These are phyloP conservation scores for Anodontia alba DNA, from an alignment of 2,888 invertebrate genomes.

Conservation along the genomic window DNA sequence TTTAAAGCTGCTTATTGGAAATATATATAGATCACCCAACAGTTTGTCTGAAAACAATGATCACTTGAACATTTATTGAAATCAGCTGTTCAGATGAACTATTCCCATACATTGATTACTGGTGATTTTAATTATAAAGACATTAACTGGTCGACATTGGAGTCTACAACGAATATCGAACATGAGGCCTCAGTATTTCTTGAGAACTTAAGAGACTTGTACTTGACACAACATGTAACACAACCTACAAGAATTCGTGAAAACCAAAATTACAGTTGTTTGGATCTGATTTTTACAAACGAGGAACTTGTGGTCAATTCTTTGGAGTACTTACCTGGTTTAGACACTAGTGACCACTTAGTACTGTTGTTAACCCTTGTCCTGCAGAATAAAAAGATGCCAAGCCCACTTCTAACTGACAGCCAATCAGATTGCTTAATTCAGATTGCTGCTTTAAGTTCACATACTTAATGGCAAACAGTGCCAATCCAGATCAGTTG, in stretches of 20 bases:
- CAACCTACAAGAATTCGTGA: conserved; percentile 17
- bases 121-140: conserved; percentile 15
- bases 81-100: neutral
- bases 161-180: neutral
- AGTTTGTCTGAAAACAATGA: neutral
- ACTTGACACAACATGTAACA: conserved; percentile 2
- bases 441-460: no score
- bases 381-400: no score
- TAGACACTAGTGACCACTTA: conserved; percentile 2
- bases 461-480: no score
- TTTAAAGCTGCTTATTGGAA: conserved; percentile 12
- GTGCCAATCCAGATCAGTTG: no score
- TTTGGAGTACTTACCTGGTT: conserved; percentile 8
- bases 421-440: no score
- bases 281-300: conserved; percentile 13
- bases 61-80: neutral
- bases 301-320: neutral
- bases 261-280: neutral
- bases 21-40: conserved; percentile 5
- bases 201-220: conserved; percentile 10
- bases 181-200: neutral
- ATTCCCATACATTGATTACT: neutral
- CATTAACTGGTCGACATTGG: neutral
- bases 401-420: no score
- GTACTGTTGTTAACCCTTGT: neutral